Evolutionary conservation across 2,888 invertebrate species (phyloP), one percentile per base, ranked within the genome.

Genomic region (Nasonia oneida): DNA sequence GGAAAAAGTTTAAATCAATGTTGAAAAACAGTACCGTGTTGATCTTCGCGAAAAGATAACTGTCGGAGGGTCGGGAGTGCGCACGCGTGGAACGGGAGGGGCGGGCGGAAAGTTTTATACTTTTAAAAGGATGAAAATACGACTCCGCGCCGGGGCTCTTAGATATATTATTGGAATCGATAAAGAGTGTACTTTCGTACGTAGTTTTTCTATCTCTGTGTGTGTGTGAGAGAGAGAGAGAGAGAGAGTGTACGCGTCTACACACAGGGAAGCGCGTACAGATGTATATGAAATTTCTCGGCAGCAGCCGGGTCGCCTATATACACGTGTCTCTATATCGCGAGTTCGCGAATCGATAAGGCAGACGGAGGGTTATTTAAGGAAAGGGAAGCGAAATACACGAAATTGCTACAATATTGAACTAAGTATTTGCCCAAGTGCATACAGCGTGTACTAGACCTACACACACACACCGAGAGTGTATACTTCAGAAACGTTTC

Each of bases 81-180:
- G 18, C 47, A 53, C 70, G 70, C 47, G 53, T 57, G 70, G 15
- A 37, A 23, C 3, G 57, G 39, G 18, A 67, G 57, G 70, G 76
- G 53, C 64, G 70, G 76, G 53, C 64, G 70, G 50, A 84, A 86
- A 84, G 81, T 86, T 84, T 86, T 83, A 75, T 75, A 83, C 79
- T 86, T 86, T 81, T 77, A 86, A 81, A 86, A 78, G 77, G 83
- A 84, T 86, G 81, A 86, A 86, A 84, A 81, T 86, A 84, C 83
- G 81, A 84, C 64, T 81, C 42, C 15, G n/a, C 57, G 1, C 29
- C 29, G 12, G 14, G 71, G 76, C 82, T 83, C 67, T 86, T 64
- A 80, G 73, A 83, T 77, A 83, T 86, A 86, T 86, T 83, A 83
- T 83, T 86, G 73, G 78, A 81, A 86, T 86, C 78, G 81, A 86